Evolutionary conservation across 2,113 vertebrate species (phyloP).

Genomic region (Lophotis ruficrista): DNA sequence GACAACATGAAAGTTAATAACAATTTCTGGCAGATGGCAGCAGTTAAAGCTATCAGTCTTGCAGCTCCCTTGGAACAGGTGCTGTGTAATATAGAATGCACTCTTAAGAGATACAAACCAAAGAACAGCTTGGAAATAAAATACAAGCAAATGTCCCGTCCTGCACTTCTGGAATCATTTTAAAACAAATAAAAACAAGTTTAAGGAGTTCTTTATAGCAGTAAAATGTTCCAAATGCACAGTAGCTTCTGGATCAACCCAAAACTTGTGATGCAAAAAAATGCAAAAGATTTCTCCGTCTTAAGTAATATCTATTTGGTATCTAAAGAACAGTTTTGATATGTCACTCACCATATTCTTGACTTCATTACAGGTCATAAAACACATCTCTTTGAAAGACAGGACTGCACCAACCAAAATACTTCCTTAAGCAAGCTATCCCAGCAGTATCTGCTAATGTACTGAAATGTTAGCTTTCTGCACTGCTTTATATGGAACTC

Average conservation of each 20-base stretch:
- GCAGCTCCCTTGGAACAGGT: background rate
- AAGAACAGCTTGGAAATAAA: background rate
- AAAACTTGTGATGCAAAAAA: background rate
- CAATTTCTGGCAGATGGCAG: background rate
- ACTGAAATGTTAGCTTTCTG: background rate
- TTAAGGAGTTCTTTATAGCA: background rate
- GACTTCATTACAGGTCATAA: background rate
- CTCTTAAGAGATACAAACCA: background rate
- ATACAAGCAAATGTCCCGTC: background rate
- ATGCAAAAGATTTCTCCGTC: background rate
- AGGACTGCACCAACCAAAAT: background rate
- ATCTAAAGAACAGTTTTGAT: background rate
- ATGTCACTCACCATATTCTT: background rate
- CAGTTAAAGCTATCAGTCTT: background rate
- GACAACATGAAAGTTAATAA: background rate
- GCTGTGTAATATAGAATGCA: background rate
- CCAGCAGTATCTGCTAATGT: background rate
- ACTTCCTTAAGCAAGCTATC: background rate
- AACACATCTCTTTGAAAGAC: background rate
- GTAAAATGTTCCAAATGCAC: background rate
- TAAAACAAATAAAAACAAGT: background rate
- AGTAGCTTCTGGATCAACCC: background rate
- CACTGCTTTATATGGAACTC: conserved; percentile 38
- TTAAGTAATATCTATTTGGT: background rate
- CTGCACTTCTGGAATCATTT: background rate